These are phyloP conservation scores for Drosophila miranda DNA, from an alignment of 1,140 invertebrate species.

Conservation along the genomic window DNA sequence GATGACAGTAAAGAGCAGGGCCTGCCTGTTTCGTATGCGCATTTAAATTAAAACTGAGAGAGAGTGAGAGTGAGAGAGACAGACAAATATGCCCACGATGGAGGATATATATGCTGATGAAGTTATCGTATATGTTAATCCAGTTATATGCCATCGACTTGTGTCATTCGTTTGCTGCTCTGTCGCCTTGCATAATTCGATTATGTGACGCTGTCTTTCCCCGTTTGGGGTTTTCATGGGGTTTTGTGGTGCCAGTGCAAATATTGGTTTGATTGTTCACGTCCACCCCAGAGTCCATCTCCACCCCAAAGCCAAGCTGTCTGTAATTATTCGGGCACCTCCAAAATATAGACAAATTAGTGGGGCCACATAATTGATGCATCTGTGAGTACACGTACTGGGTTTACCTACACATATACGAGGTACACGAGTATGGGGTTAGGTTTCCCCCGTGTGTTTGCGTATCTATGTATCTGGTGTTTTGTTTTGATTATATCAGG, in stretches of 20 bases:
- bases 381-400: constrained; percentile 20
- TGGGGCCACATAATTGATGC: constrained; percentile 71
- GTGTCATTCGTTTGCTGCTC: constrained; percentile 20
- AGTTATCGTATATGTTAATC: constrained; percentile 73
- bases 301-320: constrained; percentile 8
- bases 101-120: constrained; percentile 29
- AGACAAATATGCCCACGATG: constrained; percentile 2
- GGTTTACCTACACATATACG: background rate
- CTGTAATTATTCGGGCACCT: constrained; percentile 59
- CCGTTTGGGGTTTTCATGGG: background rate
- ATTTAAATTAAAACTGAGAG: constrained; percentile 66
- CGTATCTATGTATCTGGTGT: constrained; percentile 44
- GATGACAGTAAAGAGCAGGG: constrained; percentile 34
- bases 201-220: constrained; percentile 49
- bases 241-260: constrained; percentile 34
- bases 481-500: constrained; percentile 71
- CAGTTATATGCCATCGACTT: constrained; percentile 53
- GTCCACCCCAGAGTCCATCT: constrained; percentile 7
- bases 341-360: constrained; percentile 70
- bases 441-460: constrained; percentile 17
- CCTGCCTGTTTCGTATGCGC: constrained; percentile 59
- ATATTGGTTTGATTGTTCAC: constrained; percentile 69
- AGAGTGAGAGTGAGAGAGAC: background rate
- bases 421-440: background rate
- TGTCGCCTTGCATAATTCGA: constrained; percentile 71